Base-by-base conservation (phyloP, 1,140 invertebrate genomes). In the Meloidogyne hapla region DNA sequence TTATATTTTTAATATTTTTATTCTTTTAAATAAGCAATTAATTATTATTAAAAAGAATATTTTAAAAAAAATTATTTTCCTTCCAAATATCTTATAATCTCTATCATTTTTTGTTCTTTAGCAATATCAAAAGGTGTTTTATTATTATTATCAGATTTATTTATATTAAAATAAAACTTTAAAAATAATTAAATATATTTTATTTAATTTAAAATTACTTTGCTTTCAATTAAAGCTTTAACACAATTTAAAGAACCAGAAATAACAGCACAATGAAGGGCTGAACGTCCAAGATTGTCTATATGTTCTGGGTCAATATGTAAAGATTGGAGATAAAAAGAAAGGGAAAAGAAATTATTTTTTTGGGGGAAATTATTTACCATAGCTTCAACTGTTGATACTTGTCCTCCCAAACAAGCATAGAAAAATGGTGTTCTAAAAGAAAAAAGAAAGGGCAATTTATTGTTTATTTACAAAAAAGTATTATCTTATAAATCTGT, bases 401-500 rank as follows among this genome's bases (percentile, higher is more conserved):
- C 69, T 62, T 83, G 71, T 1, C 80, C 80, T 1, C 81, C 81
- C 18, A 81, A 67, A 45, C 81, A 83, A n/a, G 80, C 80, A 38
- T 81, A 81, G 45, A 79, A 77, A 15, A 81, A 76, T 42, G 80
- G 81, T 2, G 80, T 80, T 77, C 80, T 81, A 40, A 77, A 80
- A 66, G n/a, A 67, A 42, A n/a, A 21, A 13, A 23, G 1, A 64
- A 25, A n/a, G n/a, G n/a, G n/a, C n/a, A n/a, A n/a, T n/a, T n/a
- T n/a, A n/a, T n/a, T n/a, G n/a, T n/a, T n/a, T n/a, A n/a, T n/a
- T n/a, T n/a, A n/a, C n/a, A n/a, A n/a, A n/a, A n/a, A n/a, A n/a
- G n/a, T n/a, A n/a, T n/a, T n/a, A n/a, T n/a, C n/a, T n/a, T n/a
- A n/a, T n/a, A n/a, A n/a, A n/a, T n/a, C n/a, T n/a, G n/a, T n/a